Conservation (phyloP, 2,888 invertebrate species). For the Troglohyphantes excavatus region DNA sequence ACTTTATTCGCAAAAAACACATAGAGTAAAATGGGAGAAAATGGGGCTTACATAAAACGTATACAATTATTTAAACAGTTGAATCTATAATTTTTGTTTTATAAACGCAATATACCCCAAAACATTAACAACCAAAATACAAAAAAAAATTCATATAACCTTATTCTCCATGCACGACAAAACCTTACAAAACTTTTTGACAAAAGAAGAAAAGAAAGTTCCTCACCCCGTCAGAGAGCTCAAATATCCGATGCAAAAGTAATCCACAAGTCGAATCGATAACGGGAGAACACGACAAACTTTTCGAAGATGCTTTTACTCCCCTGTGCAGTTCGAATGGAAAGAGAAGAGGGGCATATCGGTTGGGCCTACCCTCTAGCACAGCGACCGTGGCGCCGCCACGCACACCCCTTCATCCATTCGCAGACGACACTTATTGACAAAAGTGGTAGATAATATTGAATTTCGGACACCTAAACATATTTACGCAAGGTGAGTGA, state of each 20-base stretch:
- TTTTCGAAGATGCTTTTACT: slow-evolving; percentile 17
- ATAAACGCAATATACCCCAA: too few species aligned
- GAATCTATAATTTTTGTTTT: too few species aligned
- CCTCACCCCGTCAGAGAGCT: slow-evolving; percentile 20
- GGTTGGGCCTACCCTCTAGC: background rate
- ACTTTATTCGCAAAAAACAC: too few species aligned
- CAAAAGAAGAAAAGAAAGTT: too few species aligned
- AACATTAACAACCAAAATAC: too few species aligned
- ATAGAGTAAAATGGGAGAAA: too few species aligned
- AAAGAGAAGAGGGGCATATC: slow-evolving; percentile 19
- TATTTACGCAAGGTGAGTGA: too few species aligned
- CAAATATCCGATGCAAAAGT: slow-evolving; percentile 51
- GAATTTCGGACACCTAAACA: background rate
- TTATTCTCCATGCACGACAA: too few species aligned
- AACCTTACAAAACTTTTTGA: too few species aligned
- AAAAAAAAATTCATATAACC: too few species aligned
- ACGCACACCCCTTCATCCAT: background rate
- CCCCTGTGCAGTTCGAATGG: background rate
- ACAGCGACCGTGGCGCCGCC: slow-evolving; percentile 30
- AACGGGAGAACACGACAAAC: slow-evolving; percentile 23
- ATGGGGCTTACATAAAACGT: too few species aligned
- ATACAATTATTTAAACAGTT: too few species aligned
- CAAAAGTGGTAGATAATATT: slow-evolving; percentile 17
- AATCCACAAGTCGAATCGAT: slow-evolving; percentile 63
- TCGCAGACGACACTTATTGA: slow-evolving; percentile 26